A percentile compares a stretch with the other conserved stretches of the same genome.
Evolutionary conservation across 2,888 invertebrate genomes (phyloP).

Genomic region (Phasia obesa): DNA sequence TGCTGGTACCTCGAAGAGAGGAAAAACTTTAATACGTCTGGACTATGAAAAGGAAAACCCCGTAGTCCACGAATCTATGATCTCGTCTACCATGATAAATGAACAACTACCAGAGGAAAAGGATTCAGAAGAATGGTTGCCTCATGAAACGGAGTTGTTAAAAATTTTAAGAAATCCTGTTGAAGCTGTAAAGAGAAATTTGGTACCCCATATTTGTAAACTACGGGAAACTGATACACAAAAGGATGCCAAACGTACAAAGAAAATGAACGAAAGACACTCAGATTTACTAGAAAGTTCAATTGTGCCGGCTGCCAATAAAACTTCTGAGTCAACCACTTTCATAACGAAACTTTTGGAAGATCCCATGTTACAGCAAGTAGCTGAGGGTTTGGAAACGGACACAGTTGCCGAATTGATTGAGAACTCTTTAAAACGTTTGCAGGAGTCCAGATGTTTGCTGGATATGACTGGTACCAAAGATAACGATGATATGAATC

Average conservation of each 20-base stretch:
- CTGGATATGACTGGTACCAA: constrained; percentile 82
- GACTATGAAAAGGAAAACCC: constrained; percentile 79
- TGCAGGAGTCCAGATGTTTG: constrained; percentile 81
- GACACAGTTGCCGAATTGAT: constrained; percentile 86
- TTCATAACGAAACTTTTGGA: constrained; percentile 86
- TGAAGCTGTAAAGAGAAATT: constrained; percentile 88
- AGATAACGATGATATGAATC: constrained; percentile 82
- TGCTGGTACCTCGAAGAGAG: constrained; percentile 74
- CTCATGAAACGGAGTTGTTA: constrained; percentile 83
- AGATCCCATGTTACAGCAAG: constrained; percentile 86
- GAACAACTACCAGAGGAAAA: constrained; percentile 47
- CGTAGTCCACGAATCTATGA: constrained; percentile 32
- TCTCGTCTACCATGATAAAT: constrained; percentile 44
- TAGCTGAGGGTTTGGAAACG: constrained; percentile 85
- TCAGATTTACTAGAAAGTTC: constrained; percentile 46
- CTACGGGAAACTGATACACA: constrained; percentile 82
- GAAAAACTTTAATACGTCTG: constrained; percentile 80
- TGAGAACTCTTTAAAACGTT: constrained; percentile 86
- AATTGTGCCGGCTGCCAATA: not conserved
- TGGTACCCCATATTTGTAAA: constrained; percentile 90
- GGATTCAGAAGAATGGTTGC: constrained; percentile 73
- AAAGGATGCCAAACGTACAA: constrained; percentile 78
- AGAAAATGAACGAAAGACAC: constrained; percentile 76
- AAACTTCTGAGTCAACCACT: constrained; percentile 76
- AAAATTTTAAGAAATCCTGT: constrained; percentile 88